Evolutionary conservation across 2,888 invertebrate genomes (phyloP).

Genomic region (Cataglyphis altisquamis): DNA sequence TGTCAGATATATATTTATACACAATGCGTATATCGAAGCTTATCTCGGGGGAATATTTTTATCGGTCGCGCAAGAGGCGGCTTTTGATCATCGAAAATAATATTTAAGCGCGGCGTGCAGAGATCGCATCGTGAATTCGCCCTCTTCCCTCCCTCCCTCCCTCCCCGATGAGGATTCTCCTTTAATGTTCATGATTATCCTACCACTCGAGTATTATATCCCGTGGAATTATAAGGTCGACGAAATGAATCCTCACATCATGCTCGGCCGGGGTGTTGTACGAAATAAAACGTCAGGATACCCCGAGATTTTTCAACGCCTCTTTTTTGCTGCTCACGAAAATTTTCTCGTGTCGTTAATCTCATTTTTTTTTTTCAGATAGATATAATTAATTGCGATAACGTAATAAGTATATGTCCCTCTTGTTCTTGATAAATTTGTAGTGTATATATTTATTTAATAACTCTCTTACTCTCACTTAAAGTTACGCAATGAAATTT

Average conservation of each 20-base stretch:
- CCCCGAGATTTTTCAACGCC: constrained; percentile 31
- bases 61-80: constrained; percentile 58
- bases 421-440: background rate
- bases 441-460: background rate
- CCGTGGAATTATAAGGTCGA: constrained; percentile 72
- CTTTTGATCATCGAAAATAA: constrained; percentile 76
- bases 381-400: background rate
- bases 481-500: background rate
- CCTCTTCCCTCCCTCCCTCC: constrained; percentile 38
- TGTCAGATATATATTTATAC: constrained; percentile 16
- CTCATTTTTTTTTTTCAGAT: background rate
- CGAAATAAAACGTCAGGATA: constrained; percentile 51
- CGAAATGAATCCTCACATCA: constrained; percentile 62
- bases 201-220: constrained; percentile 67
- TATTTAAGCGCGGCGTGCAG: constrained; percentile 64
- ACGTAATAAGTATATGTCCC: background rate
- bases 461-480: background rate
- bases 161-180: constrained; percentile 64
- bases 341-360: background rate
- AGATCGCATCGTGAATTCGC: constrained; percentile 48
- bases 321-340: constrained; percentile 11
- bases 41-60: constrained; percentile 58
- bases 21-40: constrained; percentile 48
- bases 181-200: constrained; percentile 74
- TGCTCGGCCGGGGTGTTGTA: constrained; percentile 35